Evolutionary conservation across 2,113 vertebrate genomes (phyloP), one percentile per base, ranked within the genome.

Genomic region (Diadophis punctatus): DNA sequence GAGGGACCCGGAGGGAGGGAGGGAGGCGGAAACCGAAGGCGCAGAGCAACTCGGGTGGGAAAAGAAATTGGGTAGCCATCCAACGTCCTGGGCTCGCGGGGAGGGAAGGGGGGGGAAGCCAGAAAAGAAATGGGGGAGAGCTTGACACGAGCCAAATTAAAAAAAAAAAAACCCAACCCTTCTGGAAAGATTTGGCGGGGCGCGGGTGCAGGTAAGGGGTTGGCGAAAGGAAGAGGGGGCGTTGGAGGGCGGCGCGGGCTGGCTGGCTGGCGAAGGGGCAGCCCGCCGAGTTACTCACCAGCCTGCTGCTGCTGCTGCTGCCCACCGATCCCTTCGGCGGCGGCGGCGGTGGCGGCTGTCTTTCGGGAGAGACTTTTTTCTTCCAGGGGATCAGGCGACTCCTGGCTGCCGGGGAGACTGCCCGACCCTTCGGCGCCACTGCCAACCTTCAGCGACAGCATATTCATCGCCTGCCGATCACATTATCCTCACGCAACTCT

Each of bases 381-480:
- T 39, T 95, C 95, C 90, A 87, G 84, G 23, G 93, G 90, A 89
- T 93, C n/a, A 8, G 87, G 85, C 52, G 93, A 93, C 95, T 96
- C 96, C 95, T 94, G 95, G 93, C 95, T 91, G 95, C 96, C 96
- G 95, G 96, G 94, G 96, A 96, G 96, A 90, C 97, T 97, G 97
- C 97, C 96, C 97, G 97, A 98, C 96, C 97, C 95, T 94, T 96
- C 96, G 97, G 97, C 96, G 95, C 92, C 96, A 95, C 97, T 96
- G 96, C 96, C 97, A 97, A 97, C 98, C 97, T 97, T 97, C 95
- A 97, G 97, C 96, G 96, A 97, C 97, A 97, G 98, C 98, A 97
- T 98, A 96, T 96, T 97, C 97, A 96, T 97, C 98, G 98, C 96
- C 96, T 25, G 53, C 74, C 96, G 97, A 96, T 97, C 97, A 96